A percentile compares a stretch with the other conserved stretches of the same genome.
Conservation (phyloP, 2,113 vertebrate species). For the Chauna torquata region DNA sequence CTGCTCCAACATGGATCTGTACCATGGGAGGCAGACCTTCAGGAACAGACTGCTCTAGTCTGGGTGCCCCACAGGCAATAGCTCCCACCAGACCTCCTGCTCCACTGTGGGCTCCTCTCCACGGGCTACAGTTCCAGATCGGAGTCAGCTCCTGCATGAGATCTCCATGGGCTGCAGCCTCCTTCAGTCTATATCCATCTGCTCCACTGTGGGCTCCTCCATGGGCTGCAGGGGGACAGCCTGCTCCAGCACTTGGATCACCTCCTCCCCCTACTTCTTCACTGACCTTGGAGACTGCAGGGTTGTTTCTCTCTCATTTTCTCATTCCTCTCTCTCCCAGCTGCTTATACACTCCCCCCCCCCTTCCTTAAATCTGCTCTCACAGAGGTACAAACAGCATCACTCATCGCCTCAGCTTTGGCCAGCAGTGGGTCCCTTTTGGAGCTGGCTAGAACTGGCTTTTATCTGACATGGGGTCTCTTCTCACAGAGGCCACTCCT, state of each 20-base stretch:
- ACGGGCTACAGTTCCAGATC: neutral
- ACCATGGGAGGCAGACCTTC: neutral
- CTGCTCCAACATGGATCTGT: neutral
- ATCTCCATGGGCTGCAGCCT: neutral
- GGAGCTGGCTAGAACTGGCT: neutral
- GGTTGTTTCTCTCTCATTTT: neutral
- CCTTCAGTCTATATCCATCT: neutral
- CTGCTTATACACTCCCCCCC: too few species aligned
- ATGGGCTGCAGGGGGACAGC: neutral
- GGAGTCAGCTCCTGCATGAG: neutral
- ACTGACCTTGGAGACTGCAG: neutral
- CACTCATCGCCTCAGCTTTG: neutral
- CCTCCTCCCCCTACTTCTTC: neutral
- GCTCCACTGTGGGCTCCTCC: neutral
- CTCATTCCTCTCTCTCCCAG: neutral
- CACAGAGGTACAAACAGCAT: neutral
- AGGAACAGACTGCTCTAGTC: neutral
- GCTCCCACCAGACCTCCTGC: neutral
- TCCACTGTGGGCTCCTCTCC: neutral
- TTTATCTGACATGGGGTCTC: neutral
- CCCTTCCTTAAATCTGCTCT: neutral
- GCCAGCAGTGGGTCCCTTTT: neutral
- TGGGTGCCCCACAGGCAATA: neutral
- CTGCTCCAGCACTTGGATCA: neutral
- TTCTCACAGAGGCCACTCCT: neutral